Percentiles rank a stretch among this genome's conserved stretches.
Evolutionary conservation across 2,888 invertebrate species (phyloP).

Genomic region (Eupithecia inturbata): DNA sequence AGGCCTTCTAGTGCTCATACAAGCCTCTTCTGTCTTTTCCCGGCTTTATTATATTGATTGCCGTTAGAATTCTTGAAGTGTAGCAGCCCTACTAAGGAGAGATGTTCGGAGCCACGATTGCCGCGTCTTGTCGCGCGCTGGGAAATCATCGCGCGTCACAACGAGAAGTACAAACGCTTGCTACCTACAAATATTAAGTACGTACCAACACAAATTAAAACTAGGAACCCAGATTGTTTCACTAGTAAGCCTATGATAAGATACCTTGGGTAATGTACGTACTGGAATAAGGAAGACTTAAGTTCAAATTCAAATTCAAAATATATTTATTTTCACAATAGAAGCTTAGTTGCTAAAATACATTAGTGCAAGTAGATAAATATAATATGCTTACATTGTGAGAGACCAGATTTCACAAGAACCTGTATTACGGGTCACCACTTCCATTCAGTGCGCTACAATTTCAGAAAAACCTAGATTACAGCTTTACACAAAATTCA

Average conservation of each 20-base stretch:
- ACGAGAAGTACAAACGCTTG: conserved; percentile 18
- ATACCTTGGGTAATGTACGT: neutral
- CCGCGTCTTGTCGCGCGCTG: conserved; percentile 30
- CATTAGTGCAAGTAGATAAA: no score
- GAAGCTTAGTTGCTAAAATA: no score
- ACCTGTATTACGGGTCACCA: no score
- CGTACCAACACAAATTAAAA: neutral
- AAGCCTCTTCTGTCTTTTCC: neutral
- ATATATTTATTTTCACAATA: no score
- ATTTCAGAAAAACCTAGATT: no score
- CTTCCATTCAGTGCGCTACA: no score
- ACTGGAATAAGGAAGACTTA: no score
- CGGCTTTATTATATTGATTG: neutral
- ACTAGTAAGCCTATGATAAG: neutral
- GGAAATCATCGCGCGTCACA: conserved; percentile 36
- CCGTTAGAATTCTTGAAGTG: conserved; percentile 2
- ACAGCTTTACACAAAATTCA: no score
- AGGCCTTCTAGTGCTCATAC: neutral
- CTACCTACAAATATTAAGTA: conserved; percentile 13
- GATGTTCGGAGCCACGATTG: conserved; percentile 23
- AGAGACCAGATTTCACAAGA: no score
- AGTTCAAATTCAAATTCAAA: no score
- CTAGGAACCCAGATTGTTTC: neutral
- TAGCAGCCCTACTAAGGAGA: conserved; percentile 39
- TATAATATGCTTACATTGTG: no score